Conservation (phyloP, 2,888 invertebrate species). For the Tinea pellionella region DNA sequence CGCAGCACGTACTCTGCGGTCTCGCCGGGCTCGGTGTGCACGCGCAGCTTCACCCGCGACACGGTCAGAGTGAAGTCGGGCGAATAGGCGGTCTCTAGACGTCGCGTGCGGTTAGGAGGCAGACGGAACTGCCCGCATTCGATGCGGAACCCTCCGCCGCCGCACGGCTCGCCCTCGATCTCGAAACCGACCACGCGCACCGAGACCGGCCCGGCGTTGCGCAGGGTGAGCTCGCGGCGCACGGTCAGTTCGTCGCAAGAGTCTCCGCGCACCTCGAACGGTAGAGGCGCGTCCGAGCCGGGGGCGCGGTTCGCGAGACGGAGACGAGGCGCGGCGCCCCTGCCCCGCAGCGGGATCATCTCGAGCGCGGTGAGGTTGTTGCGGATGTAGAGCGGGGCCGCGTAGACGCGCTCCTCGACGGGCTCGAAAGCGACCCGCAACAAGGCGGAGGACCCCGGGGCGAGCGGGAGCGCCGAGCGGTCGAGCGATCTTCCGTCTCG, state of each 20-base stretch:
- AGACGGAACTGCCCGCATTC: neutral
- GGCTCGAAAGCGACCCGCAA: neutral
- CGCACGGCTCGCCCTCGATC: neutral
- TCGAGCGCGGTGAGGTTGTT: slow-evolving; percentile 96
- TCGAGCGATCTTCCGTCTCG: slow-evolving; percentile 21
- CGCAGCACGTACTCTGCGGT: slow-evolving; percentile 25
- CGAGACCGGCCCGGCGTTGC: neutral
- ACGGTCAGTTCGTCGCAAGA: neutral
- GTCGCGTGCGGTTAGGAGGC: neutral
- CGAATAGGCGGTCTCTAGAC: neutral
- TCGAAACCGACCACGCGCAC: neutral
- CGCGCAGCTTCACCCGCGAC: slow-evolving; percentile 15
- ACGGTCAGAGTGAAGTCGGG: neutral
- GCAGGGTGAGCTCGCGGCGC: neutral
- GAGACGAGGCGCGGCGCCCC: slow-evolving; percentile 88
- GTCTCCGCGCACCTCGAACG: neutral
- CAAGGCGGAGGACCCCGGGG: neutral
- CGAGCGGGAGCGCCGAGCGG: slow-evolving; percentile 16
- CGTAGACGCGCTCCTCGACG: slow-evolving; percentile 16
- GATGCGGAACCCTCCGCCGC: neutral
- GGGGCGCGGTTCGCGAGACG: slow-evolving; percentile 90
- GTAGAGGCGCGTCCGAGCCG: slow-evolving; percentile 41
- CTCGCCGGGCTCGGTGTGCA: slow-evolving; percentile 38
- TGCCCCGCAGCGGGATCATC: slow-evolving; percentile 82
- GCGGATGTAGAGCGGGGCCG: slow-evolving; percentile 33